Base-by-base conservation (phyloP, 2,888 invertebrate genomes). In the Pseudoips prasinana region DNA sequence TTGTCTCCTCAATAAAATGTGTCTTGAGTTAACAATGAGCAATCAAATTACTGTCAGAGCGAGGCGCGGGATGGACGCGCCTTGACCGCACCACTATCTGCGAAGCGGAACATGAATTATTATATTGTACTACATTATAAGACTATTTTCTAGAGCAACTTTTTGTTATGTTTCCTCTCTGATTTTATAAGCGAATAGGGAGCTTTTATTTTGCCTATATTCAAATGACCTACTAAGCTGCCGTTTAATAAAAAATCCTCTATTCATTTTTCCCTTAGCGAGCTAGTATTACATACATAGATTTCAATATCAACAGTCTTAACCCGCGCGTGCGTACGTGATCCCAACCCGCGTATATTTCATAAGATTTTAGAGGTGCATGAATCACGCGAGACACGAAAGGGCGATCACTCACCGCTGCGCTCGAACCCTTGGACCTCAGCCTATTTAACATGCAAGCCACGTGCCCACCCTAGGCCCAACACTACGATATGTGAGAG, bases 311-410 rank as follows among this genome's bases (percentile, higher is more conserved):
- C 85, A 87, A 87, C 88, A 87, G 81, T 81, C 77, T 81, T 85
- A 83, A 79, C 79, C 81, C 84, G 73, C 73, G 78, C 76, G 70
- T 69, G 73, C 64, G 83, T 80, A 87, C 88, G 87, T 88, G 88
- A 82, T 84, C 68, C 70, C 64, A 57, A 58, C 73, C 73, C 80
- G 80, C 87, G 79, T 85, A 88, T 88, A 88, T 88, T 88, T 88
- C 88, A 88, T 88, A 88, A 88, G 88, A 88, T 88, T 84, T 85
- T 79, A 83, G 83, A 86, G 87, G 84, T 86, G 84, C 87, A 88
- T 88, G 88, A 88, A 88, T 88, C 88, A 88, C 84, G 76, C 85
- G 69, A 66, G 76, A 80, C 88, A 88, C 88, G 88, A 55, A 77
- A 70, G 69, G 79, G 80, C 89, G 73, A 89, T 89, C 89, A 86